phyloP scores from a whole-genome alignment of 2,797 vertebrate species.

The Myotis vivesi region DNA sequence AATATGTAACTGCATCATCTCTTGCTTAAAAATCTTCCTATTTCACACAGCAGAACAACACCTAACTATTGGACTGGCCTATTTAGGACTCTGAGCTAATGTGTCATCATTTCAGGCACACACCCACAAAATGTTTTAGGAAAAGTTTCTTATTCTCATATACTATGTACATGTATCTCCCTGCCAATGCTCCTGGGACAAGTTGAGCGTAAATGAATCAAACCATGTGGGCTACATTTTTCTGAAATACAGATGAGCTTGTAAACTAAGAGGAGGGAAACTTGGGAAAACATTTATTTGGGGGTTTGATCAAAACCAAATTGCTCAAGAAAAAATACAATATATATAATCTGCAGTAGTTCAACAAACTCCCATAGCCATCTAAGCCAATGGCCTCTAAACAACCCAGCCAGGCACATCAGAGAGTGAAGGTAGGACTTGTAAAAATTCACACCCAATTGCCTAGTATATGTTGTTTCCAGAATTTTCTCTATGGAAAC shows the following conservation, averaged over 20 bases:
- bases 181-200: neutral
- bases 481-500: slow-evolving; percentile 46
- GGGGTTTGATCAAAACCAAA: slow-evolving; percentile 55
- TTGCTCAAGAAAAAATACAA: slow-evolving; percentile 51
- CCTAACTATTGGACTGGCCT: neutral
- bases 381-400: slow-evolving; percentile 44
- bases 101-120: neutral
- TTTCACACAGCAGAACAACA: neutral
- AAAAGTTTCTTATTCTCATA: neutral
- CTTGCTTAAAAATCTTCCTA: neutral
- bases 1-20: neutral
- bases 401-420: neutral
- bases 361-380: slow-evolving; percentile 31
- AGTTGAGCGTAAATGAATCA: neutral
- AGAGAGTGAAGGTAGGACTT: neutral
- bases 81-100: neutral
- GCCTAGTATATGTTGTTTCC: neutral
- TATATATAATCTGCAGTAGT: neutral
- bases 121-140: neutral
- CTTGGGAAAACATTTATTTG: slow-evolving; percentile 30
- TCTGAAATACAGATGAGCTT: slow-evolving; percentile 16
- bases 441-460: slow-evolving; percentile 5
- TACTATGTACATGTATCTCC: neutral
- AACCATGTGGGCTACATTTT: slow-evolving; percentile 34
- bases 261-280: slow-evolving; percentile 13